A percentile compares a stretch with the other conserved stretches of the same genome.
Conservation (phyloP, 1,140 invertebrate species). For the Drosophila sp. region DNA sequence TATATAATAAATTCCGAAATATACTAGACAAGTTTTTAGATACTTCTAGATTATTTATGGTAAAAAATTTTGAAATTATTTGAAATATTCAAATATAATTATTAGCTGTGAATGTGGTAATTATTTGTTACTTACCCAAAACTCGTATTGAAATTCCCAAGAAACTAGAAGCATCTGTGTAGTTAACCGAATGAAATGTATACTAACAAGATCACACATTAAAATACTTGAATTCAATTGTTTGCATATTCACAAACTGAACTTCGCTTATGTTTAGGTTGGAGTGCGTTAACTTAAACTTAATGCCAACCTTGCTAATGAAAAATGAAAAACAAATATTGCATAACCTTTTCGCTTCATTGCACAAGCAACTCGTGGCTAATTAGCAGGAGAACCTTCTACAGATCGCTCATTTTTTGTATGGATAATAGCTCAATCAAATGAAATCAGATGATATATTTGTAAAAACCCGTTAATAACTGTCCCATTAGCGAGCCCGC, state of each 20-base stretch:
- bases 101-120: neutral
- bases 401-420: slow-evolving; percentile 17
- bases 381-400: slow-evolving; percentile 56
- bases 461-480: slow-evolving; percentile 46
- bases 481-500: slow-evolving; percentile 27
- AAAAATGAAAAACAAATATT: slow-evolving; percentile 58
- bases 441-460: slow-evolving; percentile 27
- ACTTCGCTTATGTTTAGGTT: slow-evolving; percentile 10
- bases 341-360: slow-evolving; percentile 72
- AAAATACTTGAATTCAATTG: slow-evolving; percentile 47
- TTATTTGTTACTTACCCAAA: neutral
- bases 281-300: slow-evolving; percentile 35
- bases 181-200: slow-evolving; percentile 10
- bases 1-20: too few relatives aligned
- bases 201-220: slow-evolving; percentile 38
- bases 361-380: slow-evolving; percentile 32
- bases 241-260: slow-evolving; percentile 18
- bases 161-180: neutral
- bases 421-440: slow-evolving; percentile 12
- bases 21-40: too few relatives aligned
- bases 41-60: too few relatives aligned
- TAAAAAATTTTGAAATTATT: too few relatives aligned
- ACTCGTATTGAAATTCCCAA: neutral
- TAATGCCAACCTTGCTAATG: slow-evolving; percentile 53
- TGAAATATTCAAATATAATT: neutral